phyloP scores from a whole-genome alignment of 1,140 invertebrate species.

The Habropoda laboriosa region DNA sequence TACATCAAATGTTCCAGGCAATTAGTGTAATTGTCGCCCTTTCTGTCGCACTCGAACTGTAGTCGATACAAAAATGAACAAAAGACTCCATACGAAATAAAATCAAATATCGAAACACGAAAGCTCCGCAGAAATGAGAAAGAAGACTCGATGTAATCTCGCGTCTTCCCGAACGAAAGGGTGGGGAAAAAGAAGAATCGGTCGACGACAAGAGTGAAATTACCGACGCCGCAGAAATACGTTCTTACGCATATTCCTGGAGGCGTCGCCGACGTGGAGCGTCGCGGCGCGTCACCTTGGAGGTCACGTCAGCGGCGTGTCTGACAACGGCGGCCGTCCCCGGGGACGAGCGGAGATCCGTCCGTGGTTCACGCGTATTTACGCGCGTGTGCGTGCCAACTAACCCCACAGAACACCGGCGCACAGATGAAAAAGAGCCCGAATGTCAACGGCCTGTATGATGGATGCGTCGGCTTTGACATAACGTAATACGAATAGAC shows the following conservation, averaged over 20 bases:
- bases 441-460: slow-evolving; percentile 62
- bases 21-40: no score
- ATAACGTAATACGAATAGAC: slow-evolving; percentile 70
- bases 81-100: no score
- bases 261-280: slow-evolving; percentile 50
- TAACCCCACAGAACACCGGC: background rate
- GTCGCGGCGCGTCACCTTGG: slow-evolving; percentile 47
- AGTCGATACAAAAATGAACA: no score
- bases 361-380: slow-evolving; percentile 12
- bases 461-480: slow-evolving; percentile 75
- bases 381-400: slow-evolving; percentile 4
- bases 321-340: slow-evolving; percentile 49
- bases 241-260: slow-evolving; percentile 53
- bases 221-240: slow-evolving; percentile 32
- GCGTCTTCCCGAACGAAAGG: background rate
- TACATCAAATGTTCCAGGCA: no score
- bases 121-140: no score
- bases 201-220: slow-evolving; percentile 42
- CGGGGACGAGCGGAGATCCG: slow-evolving; percentile 38
- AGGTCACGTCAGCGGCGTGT: slow-evolving; percentile 61
- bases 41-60: no score
- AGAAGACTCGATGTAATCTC: no score
- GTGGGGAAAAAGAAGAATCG: slow-evolving; percentile 6
- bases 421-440: slow-evolving; percentile 31
- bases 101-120: no score